Base-by-base conservation (phyloP, 1,140 invertebrate genomes). In the Colletes latitarsis region DNA sequence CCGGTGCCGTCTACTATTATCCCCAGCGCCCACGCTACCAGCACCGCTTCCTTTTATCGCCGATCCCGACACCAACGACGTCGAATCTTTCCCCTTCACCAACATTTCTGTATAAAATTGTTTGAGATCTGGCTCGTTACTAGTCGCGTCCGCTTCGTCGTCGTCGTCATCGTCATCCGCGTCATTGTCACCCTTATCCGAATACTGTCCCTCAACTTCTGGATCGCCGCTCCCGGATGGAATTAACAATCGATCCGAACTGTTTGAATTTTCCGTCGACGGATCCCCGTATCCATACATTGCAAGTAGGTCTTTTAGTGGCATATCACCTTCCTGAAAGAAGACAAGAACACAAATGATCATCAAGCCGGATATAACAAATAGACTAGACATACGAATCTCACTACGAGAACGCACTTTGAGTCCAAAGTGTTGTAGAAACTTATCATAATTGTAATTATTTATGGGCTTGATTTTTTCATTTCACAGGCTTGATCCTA, bases 301-400 rank as follows among this genome's bases (percentile, higher is more conserved):
- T 12, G 97, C 97, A 83, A 99, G 93, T 67, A 99, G 93, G 91
- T 98, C 96, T 89, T 98, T 98, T 83, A 99, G 94, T 81, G 98
- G 98, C 97, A 99, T 99, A 94, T 99, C 97, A 91, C 96, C 95
- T 91, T 96, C 95, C 94, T 95, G 63, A 84, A 84, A 87, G 57
- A 62, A 83, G 62, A 87, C 77, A 76, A 69, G 77, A 79, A 88
- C 46, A 78, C 46, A 66, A 67, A 76, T 81, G 73, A 85, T 88
- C 67, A 89, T 81, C 66, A 86, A 66, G 86, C 72, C 69, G 77
- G 85, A 64, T 66, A 46, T 76, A 74, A 58, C 72, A 53, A 81
- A 75, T 9, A n/a, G 64, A 77, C 43, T 87, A 87, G 72, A 78
- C 85, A 86, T 87, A 77, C 77, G 85, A 86, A 87, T 87, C 85